A percentile compares a stretch with the other conserved stretches of the same genome.
Evolutionary conservation across 2,888 invertebrate genomes (phyloP).

Genomic region (Panzeria rudis): DNA sequence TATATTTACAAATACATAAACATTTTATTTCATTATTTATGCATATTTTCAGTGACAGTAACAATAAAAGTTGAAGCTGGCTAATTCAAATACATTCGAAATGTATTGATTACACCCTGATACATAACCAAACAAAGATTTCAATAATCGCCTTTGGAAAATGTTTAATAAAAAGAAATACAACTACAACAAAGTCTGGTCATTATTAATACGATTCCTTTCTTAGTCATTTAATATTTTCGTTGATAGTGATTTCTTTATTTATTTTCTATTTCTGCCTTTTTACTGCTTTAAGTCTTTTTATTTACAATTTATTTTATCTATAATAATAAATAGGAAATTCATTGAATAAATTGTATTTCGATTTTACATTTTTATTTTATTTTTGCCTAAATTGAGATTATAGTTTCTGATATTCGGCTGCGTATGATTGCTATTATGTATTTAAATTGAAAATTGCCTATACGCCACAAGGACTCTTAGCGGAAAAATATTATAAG

Average conservation of each 20-base stretch:
- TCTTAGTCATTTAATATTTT: slow-evolving; percentile 33
- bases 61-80: slow-evolving; percentile 57
- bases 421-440: slow-evolving; percentile 37
- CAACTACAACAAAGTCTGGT: slow-evolving; percentile 1
- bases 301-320: slow-evolving; percentile 19
- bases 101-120: neutral
- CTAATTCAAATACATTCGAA: slow-evolving; percentile 34
- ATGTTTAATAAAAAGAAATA: neutral
- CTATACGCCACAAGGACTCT: neutral
- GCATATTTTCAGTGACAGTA: slow-evolving; percentile 16
- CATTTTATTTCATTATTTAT: neutral
- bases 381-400: neutral
- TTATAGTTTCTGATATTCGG: neutral
- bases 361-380: neutral
- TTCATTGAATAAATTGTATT: neutral
- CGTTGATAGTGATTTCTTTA: slow-evolving; percentile 26
- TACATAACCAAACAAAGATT: neutral
- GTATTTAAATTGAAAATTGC: slow-evolving; percentile 1
- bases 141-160: neutral
- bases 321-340: neutral
- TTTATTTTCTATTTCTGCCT: neutral
- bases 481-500: neutral
- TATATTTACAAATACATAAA: neutral
- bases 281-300: neutral
- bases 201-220: slow-evolving; percentile 56